Percentiles rank a stretch among this genome's conserved stretches.
These are phyloP conservation scores for Rhopilema esculentum DNA, from an alignment of 30 jellyfish, hydroid and myxozoan genomes.

Conservation along the genomic window DNA sequence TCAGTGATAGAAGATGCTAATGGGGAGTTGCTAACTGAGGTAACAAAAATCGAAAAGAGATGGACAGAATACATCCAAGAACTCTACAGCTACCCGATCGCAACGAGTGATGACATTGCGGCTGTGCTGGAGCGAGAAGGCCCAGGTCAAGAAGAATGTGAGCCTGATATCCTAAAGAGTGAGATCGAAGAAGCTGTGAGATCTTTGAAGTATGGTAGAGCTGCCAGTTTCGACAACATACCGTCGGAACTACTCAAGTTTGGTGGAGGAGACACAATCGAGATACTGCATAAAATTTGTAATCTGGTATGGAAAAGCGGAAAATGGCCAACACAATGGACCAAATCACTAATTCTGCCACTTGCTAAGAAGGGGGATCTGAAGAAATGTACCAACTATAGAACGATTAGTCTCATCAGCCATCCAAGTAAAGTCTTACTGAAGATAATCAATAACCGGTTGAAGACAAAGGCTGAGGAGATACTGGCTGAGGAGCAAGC, in stretches of 20 bases:
- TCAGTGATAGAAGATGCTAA: slow-evolving; percentile 45
- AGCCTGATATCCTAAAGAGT: slow-evolving; percentile 20
- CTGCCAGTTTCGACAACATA: slow-evolving; percentile 61
- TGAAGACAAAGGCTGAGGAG: slow-evolving; percentile 54
- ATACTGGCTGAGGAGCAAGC: slow-evolving; percentile 70
- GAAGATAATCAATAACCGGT: slow-evolving; percentile 43
- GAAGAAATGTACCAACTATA: slow-evolving; percentile 29
- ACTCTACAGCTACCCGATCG: slow-evolving; percentile 41
- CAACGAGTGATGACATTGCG: slow-evolving; percentile 18
- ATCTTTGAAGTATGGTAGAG: slow-evolving; percentile 55
- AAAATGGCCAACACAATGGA: slow-evolving; percentile 60
- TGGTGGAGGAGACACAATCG: slow-evolving; percentile 51
- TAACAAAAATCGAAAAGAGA: slow-evolving; percentile 24
- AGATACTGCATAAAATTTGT: slow-evolving; percentile 36
- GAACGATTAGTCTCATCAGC: slow-evolving; percentile 68
- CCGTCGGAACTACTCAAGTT: slow-evolving; percentile 46
- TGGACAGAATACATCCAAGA: slow-evolving; percentile 53
- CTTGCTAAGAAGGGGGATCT: slow-evolving; percentile 64
- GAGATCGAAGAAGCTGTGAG: slow-evolving; percentile 56
- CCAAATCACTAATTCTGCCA: slow-evolving; percentile 45
- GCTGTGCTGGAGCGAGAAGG: background rate
- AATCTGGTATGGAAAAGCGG: slow-evolving; percentile 53
- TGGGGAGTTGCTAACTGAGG: slow-evolving; percentile 45
- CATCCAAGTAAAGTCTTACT: slow-evolving; percentile 61
- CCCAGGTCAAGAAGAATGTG: slow-evolving; percentile 19